A percentile compares a stretch with the other conserved stretches of the same genome.
Conservation (phyloP, 2,797 vertebrate genomes). For the Crocidura indochinensis region DNA sequence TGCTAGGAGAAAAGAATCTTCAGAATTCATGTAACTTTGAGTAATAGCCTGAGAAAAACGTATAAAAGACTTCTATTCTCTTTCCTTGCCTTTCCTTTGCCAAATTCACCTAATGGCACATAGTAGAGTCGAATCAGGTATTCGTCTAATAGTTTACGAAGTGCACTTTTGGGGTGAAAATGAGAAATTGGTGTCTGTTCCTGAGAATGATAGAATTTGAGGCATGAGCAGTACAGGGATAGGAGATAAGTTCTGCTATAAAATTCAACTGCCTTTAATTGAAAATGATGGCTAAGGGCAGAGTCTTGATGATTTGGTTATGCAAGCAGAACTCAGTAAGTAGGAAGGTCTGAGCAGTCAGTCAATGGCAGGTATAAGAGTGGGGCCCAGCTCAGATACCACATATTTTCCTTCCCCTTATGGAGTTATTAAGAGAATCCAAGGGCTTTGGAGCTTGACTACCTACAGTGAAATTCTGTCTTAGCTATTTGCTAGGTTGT, state of each 20-base stretch:
- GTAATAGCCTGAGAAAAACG: slow-evolving; percentile 61
- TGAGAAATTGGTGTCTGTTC: slow-evolving; percentile 6
- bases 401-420: background rate
- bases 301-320: background rate
- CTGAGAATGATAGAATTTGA: slow-evolving; percentile 27
- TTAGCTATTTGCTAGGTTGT: background rate
- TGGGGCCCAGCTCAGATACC: background rate
- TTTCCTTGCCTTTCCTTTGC: slow-evolving; percentile 42
- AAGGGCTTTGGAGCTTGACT: background rate
- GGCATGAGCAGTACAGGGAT: too few species aligned
- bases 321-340: background rate
- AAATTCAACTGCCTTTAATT: background rate
- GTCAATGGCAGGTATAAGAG: fast-evolving
- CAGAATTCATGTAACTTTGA: slow-evolving; percentile 63
- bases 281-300: background rate
- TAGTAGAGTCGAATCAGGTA: background rate
- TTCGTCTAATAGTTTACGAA: slow-evolving; percentile 14
- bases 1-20: slow-evolving; percentile 29
- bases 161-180: slow-evolving; percentile 2
- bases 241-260: background rate
- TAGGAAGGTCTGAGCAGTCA: background rate
- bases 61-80: slow-evolving; percentile 57
- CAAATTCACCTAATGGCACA: slow-evolving; percentile 5
- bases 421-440: background rate
- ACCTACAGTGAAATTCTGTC: background rate